Conservation (phyloP, 2,113 vertebrate genomes). For the Catharus fuscescens region DNA sequence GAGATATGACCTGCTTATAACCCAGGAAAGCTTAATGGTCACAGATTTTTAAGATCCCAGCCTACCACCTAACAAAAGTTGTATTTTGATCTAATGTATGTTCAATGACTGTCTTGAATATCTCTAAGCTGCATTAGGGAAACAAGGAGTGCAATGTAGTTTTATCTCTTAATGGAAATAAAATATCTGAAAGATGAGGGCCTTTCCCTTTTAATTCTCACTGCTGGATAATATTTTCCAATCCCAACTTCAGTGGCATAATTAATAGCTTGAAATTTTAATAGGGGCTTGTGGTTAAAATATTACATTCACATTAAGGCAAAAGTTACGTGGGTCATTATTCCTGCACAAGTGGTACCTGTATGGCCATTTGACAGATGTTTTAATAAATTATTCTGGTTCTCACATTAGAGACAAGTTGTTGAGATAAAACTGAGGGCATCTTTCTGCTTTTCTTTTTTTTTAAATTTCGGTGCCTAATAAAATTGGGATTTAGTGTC, state of each 20-base stretch:
- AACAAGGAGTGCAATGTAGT: background rate
- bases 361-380: slow-evolving; percentile 19
- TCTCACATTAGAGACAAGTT: background rate
- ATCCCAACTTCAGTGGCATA: background rate
- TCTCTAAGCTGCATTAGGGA: background rate
- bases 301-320: background rate
- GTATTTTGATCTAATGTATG: background rate
- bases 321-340: slow-evolving; percentile 16
- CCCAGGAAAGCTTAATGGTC: background rate
- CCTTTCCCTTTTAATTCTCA: slow-evolving; percentile 6
- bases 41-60: background rate
- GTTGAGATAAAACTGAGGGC: background rate
- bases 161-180: slow-evolving; percentile 22
- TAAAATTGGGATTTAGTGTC: background rate
- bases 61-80: background rate
- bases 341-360: slow-evolving; percentile 38
- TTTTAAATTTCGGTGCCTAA: background rate
- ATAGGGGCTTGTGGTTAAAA: slow-evolving; percentile 24
- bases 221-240: slow-evolving; percentile 60
- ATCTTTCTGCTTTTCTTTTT: background rate
- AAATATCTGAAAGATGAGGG: background rate
- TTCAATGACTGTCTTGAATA: background rate
- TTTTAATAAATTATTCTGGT: slow-evolving; percentile 12
- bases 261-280: slow-evolving; percentile 60
- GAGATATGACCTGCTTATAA: background rate